Evolutionary conservation across 2,888 invertebrate genomes (phyloP), one percentile per base, ranked within the genome.

Genomic region (Carpatolechia fugitivella): DNA sequence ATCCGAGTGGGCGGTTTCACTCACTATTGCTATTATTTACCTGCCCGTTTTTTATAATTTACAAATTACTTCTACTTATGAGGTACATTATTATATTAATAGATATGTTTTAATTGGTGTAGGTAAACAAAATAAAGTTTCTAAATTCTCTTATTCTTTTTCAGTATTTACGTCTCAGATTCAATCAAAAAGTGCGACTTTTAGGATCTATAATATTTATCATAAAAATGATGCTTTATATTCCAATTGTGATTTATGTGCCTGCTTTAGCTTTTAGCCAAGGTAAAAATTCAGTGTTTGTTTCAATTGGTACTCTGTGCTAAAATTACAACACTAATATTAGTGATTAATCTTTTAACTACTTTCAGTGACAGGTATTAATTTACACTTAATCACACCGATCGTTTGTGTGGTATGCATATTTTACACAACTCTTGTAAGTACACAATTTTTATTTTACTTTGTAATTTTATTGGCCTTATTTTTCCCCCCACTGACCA

Each of bases 391-490:
- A 61, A 93, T 96, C 29, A 94, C 96, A 10, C 93, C 95, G 0
- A 91, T 95, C 20, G 95, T 96, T 1, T 96, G 96, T 78, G 82
- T 95, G 35, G 95, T 97, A n/a, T 97, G 97, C 85, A 97, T 97
- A 63, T 97, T 98, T 85, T 98, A 98, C 82, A 98, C 98, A 0
- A 95, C 97, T 58, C 79, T 96, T 79, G 96, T 96, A 88, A 93
- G 94, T 91, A 70, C 57, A 24, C 54, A 31, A 31, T 38, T 7
- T 14, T 14, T 31, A 16, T 48, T 55, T 16, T 44, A 16, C n/a
- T 24, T 24, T n/a, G 13, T 14, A 29, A 10, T 38, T 36, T 10
- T 49, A 56, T 60, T 70, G 70, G 70, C 72, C 69, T 60, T 66
- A 69, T 72, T 72, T 51, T 63, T 65, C 66, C 59, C 65, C 65